Conservation (phyloP, 2,888 invertebrate species). For the Mechanitis mazaeus region DNA sequence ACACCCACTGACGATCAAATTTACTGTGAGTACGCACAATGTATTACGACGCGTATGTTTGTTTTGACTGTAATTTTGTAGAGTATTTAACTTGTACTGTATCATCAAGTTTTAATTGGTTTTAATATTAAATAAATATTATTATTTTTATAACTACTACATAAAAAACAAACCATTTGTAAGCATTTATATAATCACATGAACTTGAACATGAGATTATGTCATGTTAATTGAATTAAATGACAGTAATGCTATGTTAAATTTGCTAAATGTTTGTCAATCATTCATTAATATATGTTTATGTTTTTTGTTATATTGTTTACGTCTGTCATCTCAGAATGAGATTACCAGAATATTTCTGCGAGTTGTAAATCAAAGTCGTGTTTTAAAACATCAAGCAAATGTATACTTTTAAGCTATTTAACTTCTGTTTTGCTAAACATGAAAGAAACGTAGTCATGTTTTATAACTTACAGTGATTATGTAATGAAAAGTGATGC, state of each 20-base stretch:
- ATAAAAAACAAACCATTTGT: not conserved
- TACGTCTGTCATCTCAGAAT: no score
- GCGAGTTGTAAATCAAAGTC: no score
- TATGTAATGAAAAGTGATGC: constrained; percentile 19
- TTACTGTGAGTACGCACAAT: not conserved
- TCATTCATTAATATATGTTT: not conserved
- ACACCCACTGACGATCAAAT: constrained; percentile 16
- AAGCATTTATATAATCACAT: not conserved
- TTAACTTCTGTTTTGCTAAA: not conserved
- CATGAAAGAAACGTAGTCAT: constrained; percentile 8
- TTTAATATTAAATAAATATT: no score
- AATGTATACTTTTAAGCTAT: not conserved
- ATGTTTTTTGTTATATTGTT: not conserved
- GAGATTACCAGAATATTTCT: no score
- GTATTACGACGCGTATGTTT: not conserved
- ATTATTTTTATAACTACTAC: not conserved
- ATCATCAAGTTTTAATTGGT: no score
- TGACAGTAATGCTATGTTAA: not conserved
- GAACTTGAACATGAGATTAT: constrained; percentile 7
- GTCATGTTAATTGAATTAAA: constrained; percentile 14
- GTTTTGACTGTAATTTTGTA: not conserved
- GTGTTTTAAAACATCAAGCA: not conserved
- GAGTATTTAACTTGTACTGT: not conserved
- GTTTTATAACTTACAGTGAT: constrained; percentile 14
- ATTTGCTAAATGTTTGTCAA: not conserved